Percentiles rank a stretch among this genome's conserved stretches.
These are phyloP conservation scores for Stenodera caucasica DNA, from an alignment of 2,888 invertebrate genomes.

Conservation along the genomic window DNA sequence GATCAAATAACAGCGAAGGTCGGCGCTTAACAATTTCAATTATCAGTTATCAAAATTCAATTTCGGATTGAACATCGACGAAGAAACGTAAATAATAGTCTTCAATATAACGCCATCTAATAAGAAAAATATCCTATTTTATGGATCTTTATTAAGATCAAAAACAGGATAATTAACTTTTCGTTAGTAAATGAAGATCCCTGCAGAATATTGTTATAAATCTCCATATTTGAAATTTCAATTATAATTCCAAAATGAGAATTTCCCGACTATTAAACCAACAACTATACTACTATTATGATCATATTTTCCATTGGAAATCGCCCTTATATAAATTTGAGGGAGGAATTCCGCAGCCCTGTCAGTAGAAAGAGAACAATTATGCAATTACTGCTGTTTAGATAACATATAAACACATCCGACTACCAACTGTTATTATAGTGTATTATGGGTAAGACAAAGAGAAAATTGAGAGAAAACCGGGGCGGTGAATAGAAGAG, in stretches of 20 bases:
- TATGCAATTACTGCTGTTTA: conserved; percentile 43
- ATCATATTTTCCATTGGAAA: neutral
- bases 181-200: neutral
- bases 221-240: neutral
- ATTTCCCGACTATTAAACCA: neutral
- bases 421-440: conserved; percentile 20
- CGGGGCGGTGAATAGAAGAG: conserved; percentile 29
- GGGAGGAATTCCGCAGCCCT: no score
- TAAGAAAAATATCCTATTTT: neutral
- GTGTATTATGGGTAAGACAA: conserved; percentile 12
- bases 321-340: no score
- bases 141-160: neutral
- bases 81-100: no score
- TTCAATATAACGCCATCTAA: neutral
- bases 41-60: no score
- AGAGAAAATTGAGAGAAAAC: conserved; percentile 13
- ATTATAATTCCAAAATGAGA: neutral
- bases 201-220: neutral
- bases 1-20: neutral
- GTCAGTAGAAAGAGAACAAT: no score
- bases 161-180: neutral
- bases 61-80: no score
- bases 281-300: no score
- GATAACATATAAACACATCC: conserved; percentile 46
- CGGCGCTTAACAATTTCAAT: neutral